Base-by-base conservation (phyloP, 2,113 vertebrate genomes). In the Nymphicus hollandicus region DNA sequence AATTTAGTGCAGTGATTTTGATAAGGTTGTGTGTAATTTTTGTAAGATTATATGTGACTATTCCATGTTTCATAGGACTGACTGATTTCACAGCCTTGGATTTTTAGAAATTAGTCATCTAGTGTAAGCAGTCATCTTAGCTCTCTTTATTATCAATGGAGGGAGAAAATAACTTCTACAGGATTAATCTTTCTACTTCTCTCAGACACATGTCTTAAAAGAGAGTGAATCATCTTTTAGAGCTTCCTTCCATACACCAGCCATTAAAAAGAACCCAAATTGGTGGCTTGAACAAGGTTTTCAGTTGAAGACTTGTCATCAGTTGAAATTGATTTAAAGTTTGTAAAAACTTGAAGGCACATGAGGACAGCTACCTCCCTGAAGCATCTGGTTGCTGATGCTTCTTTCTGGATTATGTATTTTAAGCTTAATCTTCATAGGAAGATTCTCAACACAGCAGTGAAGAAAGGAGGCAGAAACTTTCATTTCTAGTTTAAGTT, bases 371-470 rank as follows among this genome's bases (percentile, higher is more conserved):
- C 20, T n/a, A 27, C 41, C 72, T 65, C 37, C 27, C 39, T 72
- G 73, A 89, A 80, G 61, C 39, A 31, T 49, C 44, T 60, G 88
- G 29, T 49, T 73, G 17, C 47, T 70, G 70, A 63, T 69, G 27
- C 47, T 80, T 91, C 70, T 72, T 85, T 91, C 78, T 85, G 61
- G 74, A 72, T 69, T 87, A 82, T n/a, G 28, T 37, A 64, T 76
- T 92, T 92, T 69, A 79, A 95, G 64, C 17, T 79, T 91, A 76
- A 91, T 81, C 66, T 94, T 84, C 39, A 44, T 69, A 61, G 81
- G 91, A 85, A 80, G n/a, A 82, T 87, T 92, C 43, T 85, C 89
- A 72, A 66, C 31, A 27, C 6, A 39, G 14, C n/a, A 61, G 33
- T 35, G 81, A 76, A 86, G 50, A 87, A 88, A 70, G 24, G n/a